phyloP scores from a whole-genome alignment of 2,888 invertebrate genomes.

The Eucriotettix oculatus region DNA sequence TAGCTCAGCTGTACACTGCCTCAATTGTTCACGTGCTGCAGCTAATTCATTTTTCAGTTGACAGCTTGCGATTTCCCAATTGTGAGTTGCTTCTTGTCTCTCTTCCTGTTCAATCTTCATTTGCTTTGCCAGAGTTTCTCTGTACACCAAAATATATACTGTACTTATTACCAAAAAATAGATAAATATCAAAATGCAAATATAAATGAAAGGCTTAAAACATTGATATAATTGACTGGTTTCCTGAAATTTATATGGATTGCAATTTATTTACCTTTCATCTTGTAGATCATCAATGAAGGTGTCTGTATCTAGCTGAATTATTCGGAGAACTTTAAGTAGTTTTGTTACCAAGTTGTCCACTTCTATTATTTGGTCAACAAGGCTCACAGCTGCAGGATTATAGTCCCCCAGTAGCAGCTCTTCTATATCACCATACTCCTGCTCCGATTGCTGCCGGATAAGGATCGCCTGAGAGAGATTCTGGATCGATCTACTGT shows the following conservation, averaged over 20 bases:
- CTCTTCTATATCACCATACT: background rate
- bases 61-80: background rate
- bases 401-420: slow-evolving; percentile 14
- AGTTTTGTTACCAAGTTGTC: slow-evolving; percentile 59
- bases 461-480: slow-evolving; percentile 55
- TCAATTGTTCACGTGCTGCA: background rate
- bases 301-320: slow-evolving; percentile 51
- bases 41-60: background rate
- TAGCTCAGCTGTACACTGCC: background rate
- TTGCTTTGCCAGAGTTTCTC: too few species aligned
- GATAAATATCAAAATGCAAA: too few species aligned
- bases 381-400: slow-evolving; percentile 36
- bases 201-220: too few species aligned
- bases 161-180: too few species aligned
- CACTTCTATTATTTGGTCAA: slow-evolving; percentile 57
- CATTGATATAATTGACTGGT: too few species aligned
- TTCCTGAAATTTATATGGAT: too few species aligned
- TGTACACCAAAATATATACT: too few species aligned
- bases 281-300: slow-evolving; percentile 26
- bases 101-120: too few species aligned
- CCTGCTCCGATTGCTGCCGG: slow-evolving; percentile 35
- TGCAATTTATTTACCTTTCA: too few species aligned
- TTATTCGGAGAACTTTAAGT: slow-evolving; percentile 52
- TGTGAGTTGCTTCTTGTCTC: background rate
- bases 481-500: slow-evolving; percentile 55